Conservation (phyloP, 2,113 vertebrate genomes). For the Sinocyclocheilus anophthalmus region DNA sequence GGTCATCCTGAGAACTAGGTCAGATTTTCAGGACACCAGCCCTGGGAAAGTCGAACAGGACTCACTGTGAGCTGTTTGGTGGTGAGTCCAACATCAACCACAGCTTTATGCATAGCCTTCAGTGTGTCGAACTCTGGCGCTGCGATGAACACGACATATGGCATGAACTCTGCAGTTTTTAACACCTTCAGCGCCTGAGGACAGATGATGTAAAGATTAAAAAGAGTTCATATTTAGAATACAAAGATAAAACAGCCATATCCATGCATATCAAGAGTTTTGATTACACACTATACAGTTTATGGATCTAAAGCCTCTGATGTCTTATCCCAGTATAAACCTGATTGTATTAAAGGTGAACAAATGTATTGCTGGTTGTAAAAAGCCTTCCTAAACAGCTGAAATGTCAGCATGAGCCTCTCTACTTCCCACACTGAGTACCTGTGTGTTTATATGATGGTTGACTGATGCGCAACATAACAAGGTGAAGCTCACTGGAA, state of each 20-base stretch:
- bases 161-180: slow-evolving; percentile 97
- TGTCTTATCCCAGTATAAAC: too few relatives aligned
- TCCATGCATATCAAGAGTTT: not conserved
- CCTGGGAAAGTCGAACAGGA: not conserved
- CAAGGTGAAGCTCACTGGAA: not conserved
- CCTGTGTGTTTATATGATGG: not conserved
- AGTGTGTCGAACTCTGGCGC: slow-evolving; percentile 92
- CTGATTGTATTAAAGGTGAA: not conserved
- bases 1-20: not conserved
- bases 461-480: not conserved
- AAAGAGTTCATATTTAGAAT: not conserved
- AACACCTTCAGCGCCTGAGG: slow-evolving; percentile 91
- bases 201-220: slow-evolving; percentile 2
- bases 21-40: not conserved
- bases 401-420: not conserved
- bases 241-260: not conserved
- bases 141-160: slow-evolving; percentile 95
- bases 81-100: slow-evolving; percentile 93
- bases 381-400: not conserved
- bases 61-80: slow-evolving; percentile 94
- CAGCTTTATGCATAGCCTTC: slow-evolving; percentile 94
- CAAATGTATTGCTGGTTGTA: not conserved
- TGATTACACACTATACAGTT: not conserved
- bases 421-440: not conserved
- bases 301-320: not conserved